These are phyloP conservation scores for Autographa gamma DNA, from an alignment of 2,888 invertebrate species.

Conservation along the genomic window DNA sequence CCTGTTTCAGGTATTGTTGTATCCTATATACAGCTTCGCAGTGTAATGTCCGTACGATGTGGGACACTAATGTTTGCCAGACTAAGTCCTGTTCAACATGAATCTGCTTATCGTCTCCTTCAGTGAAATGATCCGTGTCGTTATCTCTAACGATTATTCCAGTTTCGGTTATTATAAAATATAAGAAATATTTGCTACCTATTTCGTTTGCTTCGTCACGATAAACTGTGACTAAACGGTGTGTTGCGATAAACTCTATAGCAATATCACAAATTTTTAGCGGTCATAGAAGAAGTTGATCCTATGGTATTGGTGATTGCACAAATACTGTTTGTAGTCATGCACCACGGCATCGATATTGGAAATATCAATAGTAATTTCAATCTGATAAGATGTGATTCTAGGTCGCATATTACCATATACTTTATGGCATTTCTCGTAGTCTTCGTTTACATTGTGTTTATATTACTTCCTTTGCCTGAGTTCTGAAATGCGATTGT, in stretches of 20 bases:
- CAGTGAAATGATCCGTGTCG: neutral
- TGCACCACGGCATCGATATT: neutral
- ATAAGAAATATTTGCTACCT: neutral
- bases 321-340: neutral
- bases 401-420: neutral
- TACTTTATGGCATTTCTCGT: neutral
- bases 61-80: neutral
- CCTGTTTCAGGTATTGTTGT: neutral
- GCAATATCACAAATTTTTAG: neutral
- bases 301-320: neutral
- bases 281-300: conserved; percentile 4
- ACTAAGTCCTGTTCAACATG: neutral
- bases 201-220: conserved; percentile 4
- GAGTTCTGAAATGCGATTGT: neutral
- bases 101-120: neutral
- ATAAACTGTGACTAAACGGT: neutral
- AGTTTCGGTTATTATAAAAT: neutral
- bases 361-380: neutral
- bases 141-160: neutral
- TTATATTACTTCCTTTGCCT: neutral
- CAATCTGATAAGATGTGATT: neutral
- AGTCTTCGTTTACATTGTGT: neutral
- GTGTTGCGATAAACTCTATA: neutral
- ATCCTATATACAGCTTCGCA: neutral
- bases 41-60: neutral